Base-by-base conservation (phyloP, 2,113 vertebrate species). In the Pheucticus melanocephalus region DNA sequence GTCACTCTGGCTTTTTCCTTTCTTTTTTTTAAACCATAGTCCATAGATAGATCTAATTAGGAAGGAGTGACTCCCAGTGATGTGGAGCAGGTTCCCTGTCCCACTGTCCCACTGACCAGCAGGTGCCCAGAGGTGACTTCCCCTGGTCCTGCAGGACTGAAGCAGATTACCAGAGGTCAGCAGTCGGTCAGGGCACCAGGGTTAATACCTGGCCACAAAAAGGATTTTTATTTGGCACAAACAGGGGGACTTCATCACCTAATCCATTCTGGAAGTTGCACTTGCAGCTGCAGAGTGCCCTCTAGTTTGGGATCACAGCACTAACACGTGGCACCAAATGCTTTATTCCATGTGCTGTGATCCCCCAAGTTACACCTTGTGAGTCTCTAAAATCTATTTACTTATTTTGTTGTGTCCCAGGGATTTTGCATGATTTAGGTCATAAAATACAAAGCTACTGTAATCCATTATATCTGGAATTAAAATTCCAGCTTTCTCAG, bases 101-200 rank as follows among this genome's bases (percentile, higher is more conserved):
- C 53, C 15, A 50, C 59, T 90, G 79, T 85, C 80, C 92, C 71
- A 88, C 66, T 96, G 95, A 88, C 95, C 91, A 66, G 82, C 79
- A 39, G 59, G 70, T 47, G 25, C 28, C 45, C 54, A 42, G 69
- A 82, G 86, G 42, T 90, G 82, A 90, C 54, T 42, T 56, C 15
- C 35, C 8, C 4, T 33, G 8, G 6, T 28, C 42, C 82, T 93
- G 47, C 75, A 60, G 31, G 40, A 65, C 78, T 37, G 61, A 65
- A 87, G 81, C 48, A 94, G 94, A 82, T 96, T 92, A 95, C 59
- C 27, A 56, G 87, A 82, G 94, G 93, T 95, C 88, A 95, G 25
- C 71, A 63, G 79, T 45, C 61, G 92, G 82, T 88, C 92, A 75
- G 94, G 87, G 69, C 88, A 78, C 4, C 54, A 72, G 56, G 88